Evolutionary conservation across 2,888 invertebrate species (phyloP).

Genomic region (Frankliniella fusca): DNA sequence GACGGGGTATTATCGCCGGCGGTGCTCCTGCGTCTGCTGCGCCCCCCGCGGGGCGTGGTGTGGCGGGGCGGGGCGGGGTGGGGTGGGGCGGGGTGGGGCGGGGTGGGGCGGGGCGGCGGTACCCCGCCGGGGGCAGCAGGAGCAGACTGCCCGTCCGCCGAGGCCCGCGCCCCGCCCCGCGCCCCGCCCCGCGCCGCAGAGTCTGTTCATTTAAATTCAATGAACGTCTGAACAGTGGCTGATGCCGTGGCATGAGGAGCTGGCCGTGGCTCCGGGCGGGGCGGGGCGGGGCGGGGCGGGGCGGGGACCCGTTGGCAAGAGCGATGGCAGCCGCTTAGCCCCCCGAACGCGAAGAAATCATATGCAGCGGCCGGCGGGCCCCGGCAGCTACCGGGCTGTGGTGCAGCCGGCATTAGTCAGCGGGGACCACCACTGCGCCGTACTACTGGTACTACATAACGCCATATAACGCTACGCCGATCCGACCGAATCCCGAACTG

Average conservation of each 20-base stretch:
- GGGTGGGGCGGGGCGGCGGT: not conserved
- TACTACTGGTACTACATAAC: too few species aligned
- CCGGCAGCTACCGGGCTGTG: not conserved
- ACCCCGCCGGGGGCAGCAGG: not conserved
- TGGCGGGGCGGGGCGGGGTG: too few species aligned
- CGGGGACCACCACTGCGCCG: not conserved
- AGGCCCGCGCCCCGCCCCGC: not conserved
- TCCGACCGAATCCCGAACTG: too few species aligned
- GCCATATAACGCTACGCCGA: too few species aligned
- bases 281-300: too few species aligned
- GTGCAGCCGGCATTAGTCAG: not conserved
- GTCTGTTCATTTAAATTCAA: slow-evolving; percentile 17
- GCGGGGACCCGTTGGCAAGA: not conserved
- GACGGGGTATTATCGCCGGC: too few species aligned
- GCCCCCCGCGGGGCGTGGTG: too few species aligned
- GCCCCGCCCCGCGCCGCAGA: not conserved
- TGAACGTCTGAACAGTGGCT: slow-evolving; percentile 12
- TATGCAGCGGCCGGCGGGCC: not conserved
- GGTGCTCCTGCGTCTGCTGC: too few species aligned
- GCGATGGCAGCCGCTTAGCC: slow-evolving; percentile 1
- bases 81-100: too few species aligned
- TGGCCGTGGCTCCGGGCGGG: not conserved
- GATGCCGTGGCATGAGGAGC: not conserved
- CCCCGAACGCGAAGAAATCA: not conserved
- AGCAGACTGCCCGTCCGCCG: not conserved